phyloP scores from a whole-genome alignment of 2,888 invertebrate genomes.

The Patella depressa region DNA sequence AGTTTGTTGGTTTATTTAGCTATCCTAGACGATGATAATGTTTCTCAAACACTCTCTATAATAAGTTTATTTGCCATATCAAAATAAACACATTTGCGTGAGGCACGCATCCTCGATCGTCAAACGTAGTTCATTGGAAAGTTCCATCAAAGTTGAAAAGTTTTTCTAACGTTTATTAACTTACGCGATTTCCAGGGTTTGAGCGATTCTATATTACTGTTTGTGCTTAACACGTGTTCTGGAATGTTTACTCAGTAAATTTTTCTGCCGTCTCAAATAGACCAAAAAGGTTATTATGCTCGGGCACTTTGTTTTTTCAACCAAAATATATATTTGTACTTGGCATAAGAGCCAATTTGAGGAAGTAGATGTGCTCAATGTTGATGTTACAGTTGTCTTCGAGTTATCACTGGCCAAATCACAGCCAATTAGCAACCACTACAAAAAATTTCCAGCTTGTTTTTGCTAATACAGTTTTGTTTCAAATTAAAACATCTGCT shows the following conservation, averaged over 20 bases:
- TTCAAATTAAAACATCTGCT: slow-evolving; percentile 4
- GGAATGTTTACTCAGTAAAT: slow-evolving; percentile 31
- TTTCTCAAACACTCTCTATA: slow-evolving; percentile 19
- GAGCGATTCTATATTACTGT: background rate
- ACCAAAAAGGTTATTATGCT: slow-evolving; percentile 20
- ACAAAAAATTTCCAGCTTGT: background rate
- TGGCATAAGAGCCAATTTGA: slow-evolving; percentile 29
- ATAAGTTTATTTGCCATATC: slow-evolving; percentile 29
- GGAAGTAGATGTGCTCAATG: background rate
- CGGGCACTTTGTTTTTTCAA: slow-evolving; percentile 27
- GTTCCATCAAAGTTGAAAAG: too few species aligned
- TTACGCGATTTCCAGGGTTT: too few species aligned
- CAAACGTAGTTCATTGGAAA: too few species aligned
- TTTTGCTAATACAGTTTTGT: slow-evolving; percentile 9
- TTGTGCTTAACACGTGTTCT: slow-evolving; percentile 28
- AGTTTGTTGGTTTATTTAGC: background rate
- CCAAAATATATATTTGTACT: slow-evolving; percentile 27
- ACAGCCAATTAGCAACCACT: slow-evolving; percentile 8
- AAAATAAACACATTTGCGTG: slow-evolving; percentile 23
- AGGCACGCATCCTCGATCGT: slow-evolving; percentile 3
- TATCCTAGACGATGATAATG: slow-evolving; percentile 8
- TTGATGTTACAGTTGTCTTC: slow-evolving; percentile 7
- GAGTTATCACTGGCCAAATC: slow-evolving; percentile 7
- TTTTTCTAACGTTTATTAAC: too few species aligned
- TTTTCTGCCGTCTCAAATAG: slow-evolving; percentile 20